Percentiles rank a stretch among this genome's conserved stretches.
phyloP scores from a whole-genome alignment of 2,888 invertebrate species.

The Protophormia terraenovae region DNA sequence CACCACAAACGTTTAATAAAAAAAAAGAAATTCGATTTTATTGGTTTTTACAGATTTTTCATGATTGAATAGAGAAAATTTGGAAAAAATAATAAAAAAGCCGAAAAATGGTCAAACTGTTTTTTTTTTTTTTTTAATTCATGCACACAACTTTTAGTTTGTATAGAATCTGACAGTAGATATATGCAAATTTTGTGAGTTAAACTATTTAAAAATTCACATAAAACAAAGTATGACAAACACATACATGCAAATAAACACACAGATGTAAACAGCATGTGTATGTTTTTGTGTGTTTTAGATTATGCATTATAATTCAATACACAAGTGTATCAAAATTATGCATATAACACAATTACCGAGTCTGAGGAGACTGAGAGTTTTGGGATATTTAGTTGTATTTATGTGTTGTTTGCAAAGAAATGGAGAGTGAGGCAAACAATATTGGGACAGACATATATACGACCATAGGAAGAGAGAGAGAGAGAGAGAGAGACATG shows the following conservation, averaged over 20 bases:
- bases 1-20: slow-evolving; percentile 11
- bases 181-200: slow-evolving; percentile 59
- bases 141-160: too few relatives aligned
- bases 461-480: too few relatives aligned
- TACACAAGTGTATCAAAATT: slow-evolving; percentile 60
- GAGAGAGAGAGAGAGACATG: not conserved
- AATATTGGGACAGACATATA: not conserved
- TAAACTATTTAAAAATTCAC: slow-evolving; percentile 33
- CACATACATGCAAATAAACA: not conserved
- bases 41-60: slow-evolving; percentile 64
- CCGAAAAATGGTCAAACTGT: slow-evolving; percentile 1
- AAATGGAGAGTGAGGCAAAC: not conserved
- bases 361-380: not conserved
- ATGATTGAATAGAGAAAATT: slow-evolving; percentile 52
- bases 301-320: slow-evolving; percentile 49
- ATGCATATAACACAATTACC: slow-evolving; percentile 48
- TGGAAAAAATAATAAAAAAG: not conserved
- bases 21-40: slow-evolving; percentile 52
- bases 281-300: too few relatives aligned
- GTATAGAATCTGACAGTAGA: slow-evolving; percentile 28
- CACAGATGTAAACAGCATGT: not conserved
- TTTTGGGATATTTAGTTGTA: not conserved
- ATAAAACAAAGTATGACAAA: not conserved
- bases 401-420: not conserved
- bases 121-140: not conserved